Evolutionary conservation across 2,888 invertebrate genomes (phyloP).

Genomic region (Spisula subtruncata): DNA sequence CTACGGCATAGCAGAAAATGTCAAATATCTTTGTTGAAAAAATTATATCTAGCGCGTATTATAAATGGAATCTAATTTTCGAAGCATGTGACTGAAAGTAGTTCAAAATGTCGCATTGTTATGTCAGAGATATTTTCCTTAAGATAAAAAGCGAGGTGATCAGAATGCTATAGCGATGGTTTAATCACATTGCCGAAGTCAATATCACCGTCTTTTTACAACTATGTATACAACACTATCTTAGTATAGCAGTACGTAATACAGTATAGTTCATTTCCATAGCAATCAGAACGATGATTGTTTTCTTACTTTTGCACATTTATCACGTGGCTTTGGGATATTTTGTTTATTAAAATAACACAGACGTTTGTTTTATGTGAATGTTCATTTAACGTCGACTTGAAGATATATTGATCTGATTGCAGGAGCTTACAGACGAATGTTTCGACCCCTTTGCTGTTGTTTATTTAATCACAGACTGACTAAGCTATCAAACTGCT

Average conservation of each 20-base stretch:
- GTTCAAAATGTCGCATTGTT: no score
- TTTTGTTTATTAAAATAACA: conserved; percentile 8
- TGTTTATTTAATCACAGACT: conserved; percentile 95
- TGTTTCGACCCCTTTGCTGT: conserved; percentile 95
- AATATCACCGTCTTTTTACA: background rate
- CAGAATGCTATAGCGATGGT: no score
- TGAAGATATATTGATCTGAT: background rate
- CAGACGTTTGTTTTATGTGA: background rate
- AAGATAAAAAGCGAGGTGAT: no score
- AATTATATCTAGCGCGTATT: no score
- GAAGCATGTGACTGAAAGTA: no score
- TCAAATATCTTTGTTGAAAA: no score
- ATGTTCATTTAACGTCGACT: background rate
- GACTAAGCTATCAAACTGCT: conserved; percentile 93
- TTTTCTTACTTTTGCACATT: no score
- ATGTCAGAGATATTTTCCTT: no score
- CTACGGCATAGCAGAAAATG: no score
- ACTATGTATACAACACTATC: background rate
- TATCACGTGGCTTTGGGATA: background rate
- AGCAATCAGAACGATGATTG: background rate
- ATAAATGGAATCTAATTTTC: no score
- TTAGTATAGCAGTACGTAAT: background rate
- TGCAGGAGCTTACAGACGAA: conserved; percentile 89
- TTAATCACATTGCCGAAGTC: background rate
- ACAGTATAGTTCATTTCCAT: background rate